Percentiles rank a stretch among this genome's conserved stretches.
Evolutionary conservation across 2,797 vertebrate genomes (phyloP).

Genomic region (Ptychobarbus kaznakovi): DNA sequence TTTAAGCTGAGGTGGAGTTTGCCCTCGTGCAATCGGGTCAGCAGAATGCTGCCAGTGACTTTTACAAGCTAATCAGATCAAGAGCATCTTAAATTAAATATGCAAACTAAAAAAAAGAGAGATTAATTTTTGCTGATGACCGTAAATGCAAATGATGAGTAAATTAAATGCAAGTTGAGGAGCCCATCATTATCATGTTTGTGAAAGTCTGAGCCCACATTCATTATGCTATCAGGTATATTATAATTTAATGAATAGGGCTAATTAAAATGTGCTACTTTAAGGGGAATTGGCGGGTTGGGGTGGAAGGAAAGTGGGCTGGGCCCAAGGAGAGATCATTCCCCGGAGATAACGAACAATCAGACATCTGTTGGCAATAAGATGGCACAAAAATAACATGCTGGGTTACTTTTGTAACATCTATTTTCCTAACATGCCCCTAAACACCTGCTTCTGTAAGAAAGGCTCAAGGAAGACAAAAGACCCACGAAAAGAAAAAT

Average conservation of each 20-base stretch:
- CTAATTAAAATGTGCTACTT: constrained; percentile 51
- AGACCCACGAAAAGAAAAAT: constrained; percentile 67
- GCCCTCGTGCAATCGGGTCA: constrained; percentile 74
- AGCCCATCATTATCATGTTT: constrained; percentile 60
- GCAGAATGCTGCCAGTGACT: constrained; percentile 73
- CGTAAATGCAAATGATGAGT: constrained; percentile 65
- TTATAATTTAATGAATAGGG: constrained; percentile 57
- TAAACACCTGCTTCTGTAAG: not conserved
- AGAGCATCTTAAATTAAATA: constrained; percentile 77
- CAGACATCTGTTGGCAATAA: constrained; percentile 39
- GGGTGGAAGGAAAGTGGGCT: not conserved
- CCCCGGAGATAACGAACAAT: constrained; percentile 36
- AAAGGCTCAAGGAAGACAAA: constrained; percentile 35
- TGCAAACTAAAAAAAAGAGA: constrained; percentile 72
- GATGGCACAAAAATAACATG: constrained; percentile 32
- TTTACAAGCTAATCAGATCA: constrained; percentile 79
- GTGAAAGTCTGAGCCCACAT: constrained; percentile 43
- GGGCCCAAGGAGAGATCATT: constrained; percentile 37
- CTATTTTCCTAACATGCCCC: constrained; percentile 14
- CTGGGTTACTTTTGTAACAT: constrained; percentile 16
- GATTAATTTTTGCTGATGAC: constrained; percentile 65
- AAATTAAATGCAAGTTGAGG: constrained; percentile 64
- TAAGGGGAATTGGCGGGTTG: constrained; percentile 32
- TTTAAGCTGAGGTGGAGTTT: constrained; percentile 72
- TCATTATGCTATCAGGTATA: constrained; percentile 53